These are phyloP conservation scores for Palythoa heliodiscus DNA, from an alignment of 92 coral and sea anemone species.

Conservation along the genomic window DNA sequence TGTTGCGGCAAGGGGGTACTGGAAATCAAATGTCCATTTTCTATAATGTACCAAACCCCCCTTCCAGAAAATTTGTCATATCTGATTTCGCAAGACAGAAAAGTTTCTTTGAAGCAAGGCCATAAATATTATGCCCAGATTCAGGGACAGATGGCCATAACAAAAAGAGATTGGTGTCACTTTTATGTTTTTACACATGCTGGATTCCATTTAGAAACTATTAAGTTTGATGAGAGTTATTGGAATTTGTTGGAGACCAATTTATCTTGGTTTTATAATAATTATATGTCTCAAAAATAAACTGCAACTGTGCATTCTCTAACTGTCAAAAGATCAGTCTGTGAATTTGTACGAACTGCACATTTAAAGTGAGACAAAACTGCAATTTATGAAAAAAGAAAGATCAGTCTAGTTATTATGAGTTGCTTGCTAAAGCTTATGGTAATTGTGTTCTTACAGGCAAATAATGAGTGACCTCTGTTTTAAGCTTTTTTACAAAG, in stretches of 20 bases:
- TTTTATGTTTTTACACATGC: constrained; percentile 44
- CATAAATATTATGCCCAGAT: constrained; percentile 54
- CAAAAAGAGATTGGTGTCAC: constrained; percentile 56
- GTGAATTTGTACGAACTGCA: constrained; percentile 13
- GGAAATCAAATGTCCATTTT: constrained; percentile 51
- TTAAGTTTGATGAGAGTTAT: constrained; percentile 41
- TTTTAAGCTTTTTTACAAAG: constrained; percentile 35
- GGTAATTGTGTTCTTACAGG: constrained; percentile 13
- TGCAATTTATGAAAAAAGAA: constrained; percentile 7
- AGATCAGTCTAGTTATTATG: constrained; percentile 11
- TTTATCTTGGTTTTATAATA: constrained; percentile 39
- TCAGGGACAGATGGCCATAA: constrained; percentile 51
- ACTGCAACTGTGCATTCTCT: constrained; percentile 34
- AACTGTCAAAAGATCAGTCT: constrained; percentile 10
- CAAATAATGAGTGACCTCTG: constrained; percentile 13
- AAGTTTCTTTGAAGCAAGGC: constrained; percentile 39
- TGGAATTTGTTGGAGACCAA: constrained; percentile 27
- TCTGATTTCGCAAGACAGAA: constrained; percentile 15
- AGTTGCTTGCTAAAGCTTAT: constrained; percentile 12
- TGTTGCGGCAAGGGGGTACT: constrained; percentile 64
- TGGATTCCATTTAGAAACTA: constrained; percentile 25
- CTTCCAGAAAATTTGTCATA: constrained; percentile 42
- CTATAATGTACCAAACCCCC: constrained; percentile 42
- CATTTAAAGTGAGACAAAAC: constrained; percentile 8
- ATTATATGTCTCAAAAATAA: constrained; percentile 47